Base-by-base conservation (phyloP, 2,797 vertebrate genomes). In the Pipistrellus pygmaeus region DNA sequence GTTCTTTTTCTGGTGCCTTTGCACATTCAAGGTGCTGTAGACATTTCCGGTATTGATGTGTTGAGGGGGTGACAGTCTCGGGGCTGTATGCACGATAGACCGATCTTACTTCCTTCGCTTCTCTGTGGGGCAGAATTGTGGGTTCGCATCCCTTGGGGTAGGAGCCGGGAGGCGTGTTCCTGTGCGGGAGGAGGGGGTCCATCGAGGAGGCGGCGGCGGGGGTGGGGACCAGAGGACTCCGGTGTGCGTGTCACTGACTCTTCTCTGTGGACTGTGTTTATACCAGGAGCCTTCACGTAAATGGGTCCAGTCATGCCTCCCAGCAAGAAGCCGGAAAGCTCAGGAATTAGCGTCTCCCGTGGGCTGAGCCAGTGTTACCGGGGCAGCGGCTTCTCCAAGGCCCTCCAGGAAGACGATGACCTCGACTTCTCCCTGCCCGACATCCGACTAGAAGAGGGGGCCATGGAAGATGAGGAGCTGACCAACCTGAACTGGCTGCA, bases 221-320 rank as follows among this genome's bases (percentile, higher is more conserved):
- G 7, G 10, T 5, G 55, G 48, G 4, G 12, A 12, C 13, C 0
- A 0, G 72, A 21, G 35, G 66, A 12, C 27, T 2, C 91, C 78
- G 53, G 90, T 64, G 10, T 10, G 75, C 12, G 80, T 46, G 57
- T 82, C 41, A 27, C 73, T 62, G 87, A 51, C 93, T 98, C 94
- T 96, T 25, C 44, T 86, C 92, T 94, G 57, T 96, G 69, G 92
- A 27, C 35, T 97, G 95, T 85, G 14, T 90, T 94, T 95, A 9
- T 41, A 94, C 32, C 94, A 99, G 99, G 98, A 98, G 98, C 97
- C 97, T 98, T 98, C 98, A 98, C 98, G 98, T 99, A 99, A 99
- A 99, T 99, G 99, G 99, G 99, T 99, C 99, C 99, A 98, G 99
- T 99, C 98, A 99, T 99, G 99, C 99, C 99, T 98, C 99, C 99